Conservation (phyloP, 2,797 vertebrate species). For the Crenuchus spilurus region DNA sequence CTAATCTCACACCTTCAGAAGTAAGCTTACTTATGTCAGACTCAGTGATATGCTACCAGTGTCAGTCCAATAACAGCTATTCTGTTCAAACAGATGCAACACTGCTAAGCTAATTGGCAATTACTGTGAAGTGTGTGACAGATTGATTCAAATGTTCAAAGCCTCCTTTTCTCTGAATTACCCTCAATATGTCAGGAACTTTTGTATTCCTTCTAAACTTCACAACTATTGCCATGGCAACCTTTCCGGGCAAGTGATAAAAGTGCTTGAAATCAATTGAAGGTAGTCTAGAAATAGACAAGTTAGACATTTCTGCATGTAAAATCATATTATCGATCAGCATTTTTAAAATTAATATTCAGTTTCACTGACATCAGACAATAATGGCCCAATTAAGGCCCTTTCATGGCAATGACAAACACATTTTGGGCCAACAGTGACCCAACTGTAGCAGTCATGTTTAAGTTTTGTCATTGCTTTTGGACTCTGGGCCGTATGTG, state of each 20-base stretch:
- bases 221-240: conserved; percentile 29
- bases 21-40: background rate
- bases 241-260: background rate
- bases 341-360: background rate
- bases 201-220: conserved; percentile 11
- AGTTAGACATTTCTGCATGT: background rate
- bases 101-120: conserved; percentile 1
- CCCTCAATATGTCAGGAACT: background rate
- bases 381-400: too few species aligned
- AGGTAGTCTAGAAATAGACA: background rate
- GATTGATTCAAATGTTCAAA: background rate
- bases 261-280: background rate
- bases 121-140: conserved; percentile 17
- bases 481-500: too few species aligned
- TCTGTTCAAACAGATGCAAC: background rate
- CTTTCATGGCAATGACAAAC: too few species aligned
- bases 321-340: background rate
- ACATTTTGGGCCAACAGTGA: too few species aligned
- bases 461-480: too few species aligned
- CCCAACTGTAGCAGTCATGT: too few species aligned
- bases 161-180: conserved; percentile 4
- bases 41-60: background rate
- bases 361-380: background rate
- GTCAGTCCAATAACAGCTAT: background rate
- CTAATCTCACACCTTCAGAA: background rate